phyloP scores from a whole-genome alignment of 2,797 vertebrate species.

The Loris lydekkerianus region DNA sequence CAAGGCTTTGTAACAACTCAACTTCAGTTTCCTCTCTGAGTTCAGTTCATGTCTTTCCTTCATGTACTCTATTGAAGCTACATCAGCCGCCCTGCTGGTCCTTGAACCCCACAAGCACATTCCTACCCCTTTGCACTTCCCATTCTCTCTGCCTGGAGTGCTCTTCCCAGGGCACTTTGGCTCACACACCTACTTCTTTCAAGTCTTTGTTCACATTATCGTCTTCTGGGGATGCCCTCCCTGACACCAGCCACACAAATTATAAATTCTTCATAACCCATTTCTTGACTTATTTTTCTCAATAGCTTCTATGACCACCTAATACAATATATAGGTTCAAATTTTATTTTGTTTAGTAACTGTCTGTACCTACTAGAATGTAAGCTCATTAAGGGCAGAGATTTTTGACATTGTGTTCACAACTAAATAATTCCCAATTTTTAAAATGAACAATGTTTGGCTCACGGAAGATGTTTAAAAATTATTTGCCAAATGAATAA shows the following conservation, averaged over 20 bases:
- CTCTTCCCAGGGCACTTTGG: not conserved
- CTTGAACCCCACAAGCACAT: not conserved
- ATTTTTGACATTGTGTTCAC: constrained; percentile 20
- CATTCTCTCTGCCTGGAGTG: not conserved
- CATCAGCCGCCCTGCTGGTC: not conserved
- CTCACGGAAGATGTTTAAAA: not conserved
- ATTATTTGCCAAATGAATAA: not conserved
- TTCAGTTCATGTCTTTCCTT: not conserved
- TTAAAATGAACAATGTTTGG: not conserved
- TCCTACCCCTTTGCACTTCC: not conserved
- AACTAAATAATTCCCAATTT: not conserved
- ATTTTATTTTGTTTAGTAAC: not conserved
- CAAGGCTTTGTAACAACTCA: not conserved
- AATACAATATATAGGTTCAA: not conserved
- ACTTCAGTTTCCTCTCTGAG: not conserved
- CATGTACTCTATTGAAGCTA: not conserved
- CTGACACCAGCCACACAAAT: not conserved
- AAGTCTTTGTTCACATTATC: not conserved
- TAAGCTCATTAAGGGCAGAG: not conserved
- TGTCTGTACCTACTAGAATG: not conserved
- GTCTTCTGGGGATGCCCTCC: not conserved
- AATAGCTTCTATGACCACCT: not conserved
- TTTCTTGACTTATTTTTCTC: not conserved
- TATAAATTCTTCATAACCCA: not conserved
- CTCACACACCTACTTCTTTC: not conserved